Percentiles rank a stretch among this genome's conserved stretches.
Evolutionary conservation across 35 echinoderm and acorn worm genomes (phyloP).

Genomic region (Lytechinus variegatus): DNA sequence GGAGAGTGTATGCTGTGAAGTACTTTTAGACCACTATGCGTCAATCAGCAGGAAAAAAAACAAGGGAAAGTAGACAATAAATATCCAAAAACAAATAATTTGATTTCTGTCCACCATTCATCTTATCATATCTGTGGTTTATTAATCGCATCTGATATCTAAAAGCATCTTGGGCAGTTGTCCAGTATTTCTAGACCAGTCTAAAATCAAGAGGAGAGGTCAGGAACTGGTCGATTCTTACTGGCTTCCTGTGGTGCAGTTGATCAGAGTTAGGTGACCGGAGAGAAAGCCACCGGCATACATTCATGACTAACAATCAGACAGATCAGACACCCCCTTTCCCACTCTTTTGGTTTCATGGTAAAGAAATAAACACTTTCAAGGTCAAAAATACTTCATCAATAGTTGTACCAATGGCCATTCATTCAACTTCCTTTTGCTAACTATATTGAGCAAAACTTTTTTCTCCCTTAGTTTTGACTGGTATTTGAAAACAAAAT

Average conservation of each 20-base stretch:
- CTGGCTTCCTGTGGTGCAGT: neutral
- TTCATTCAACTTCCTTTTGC: neutral
- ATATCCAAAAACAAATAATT: neutral
- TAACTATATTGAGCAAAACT: neutral
- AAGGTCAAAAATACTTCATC: neutral
- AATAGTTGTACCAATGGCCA: neutral
- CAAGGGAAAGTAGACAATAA: neutral
- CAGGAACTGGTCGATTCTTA: neutral
- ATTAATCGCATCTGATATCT: neutral
- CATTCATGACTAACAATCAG: neutral
- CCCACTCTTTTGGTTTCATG: neutral
- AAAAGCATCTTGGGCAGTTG: neutral
- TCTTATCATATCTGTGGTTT: neutral
- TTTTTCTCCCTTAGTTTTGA: too few species aligned
- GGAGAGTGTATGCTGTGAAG: neutral
- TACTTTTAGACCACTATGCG: neutral
- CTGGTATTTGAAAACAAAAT: too few species aligned
- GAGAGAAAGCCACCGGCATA: neutral
- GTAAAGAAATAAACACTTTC: neutral
- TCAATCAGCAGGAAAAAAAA: too few species aligned
- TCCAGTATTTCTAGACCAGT: neutral
- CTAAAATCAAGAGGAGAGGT: neutral
- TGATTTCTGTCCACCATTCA: neutral
- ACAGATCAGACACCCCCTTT: neutral
- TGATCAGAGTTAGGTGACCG: conserved; percentile 1